Conservation (phyloP, 2,888 invertebrate species). For the Sussaba pulchella region DNA sequence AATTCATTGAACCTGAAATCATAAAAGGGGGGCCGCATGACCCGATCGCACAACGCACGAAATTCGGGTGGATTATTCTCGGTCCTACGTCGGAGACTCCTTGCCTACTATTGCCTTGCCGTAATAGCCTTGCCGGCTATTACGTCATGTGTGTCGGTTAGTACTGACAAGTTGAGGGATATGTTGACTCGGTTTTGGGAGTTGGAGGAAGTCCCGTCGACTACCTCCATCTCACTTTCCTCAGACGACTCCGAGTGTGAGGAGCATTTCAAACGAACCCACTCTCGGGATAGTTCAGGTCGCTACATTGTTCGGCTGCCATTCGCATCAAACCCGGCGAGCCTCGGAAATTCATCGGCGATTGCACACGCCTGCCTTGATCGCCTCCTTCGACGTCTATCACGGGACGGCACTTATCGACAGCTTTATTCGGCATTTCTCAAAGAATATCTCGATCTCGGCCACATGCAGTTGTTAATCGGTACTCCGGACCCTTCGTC, state of each 20-base stretch:
- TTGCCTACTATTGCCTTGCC: too few relatives aligned
- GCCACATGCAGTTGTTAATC: constrained; percentile 45
- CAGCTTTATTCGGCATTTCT: constrained; percentile 45
- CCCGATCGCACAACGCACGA: too few relatives aligned
- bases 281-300: constrained; percentile 31
- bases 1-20: too few relatives aligned
- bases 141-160: too few relatives aligned
- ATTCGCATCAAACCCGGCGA: background rate
- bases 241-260: constrained; percentile 41
- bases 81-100: too few relatives aligned
- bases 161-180: too few relatives aligned
- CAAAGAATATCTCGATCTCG: constrained; percentile 32
- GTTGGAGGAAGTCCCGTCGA: too few relatives aligned
- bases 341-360: constrained; percentile 26
- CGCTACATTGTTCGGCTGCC: constrained; percentile 50
- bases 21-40: too few relatives aligned
- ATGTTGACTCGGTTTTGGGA: too few relatives aligned
- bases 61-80: too few relatives aligned
- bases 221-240: background rate
- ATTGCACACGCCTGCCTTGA: constrained; percentile 26
- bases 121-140: too few relatives aligned
- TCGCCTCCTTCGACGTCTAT: constrained; percentile 2
- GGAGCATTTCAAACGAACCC: constrained; percentile 40
- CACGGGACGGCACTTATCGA: background rate
- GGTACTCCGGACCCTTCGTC: background rate